Evolutionary conservation across 1,140 invertebrate genomes (phyloP).

Genomic region (Lepeophtheirus salmonis): DNA sequence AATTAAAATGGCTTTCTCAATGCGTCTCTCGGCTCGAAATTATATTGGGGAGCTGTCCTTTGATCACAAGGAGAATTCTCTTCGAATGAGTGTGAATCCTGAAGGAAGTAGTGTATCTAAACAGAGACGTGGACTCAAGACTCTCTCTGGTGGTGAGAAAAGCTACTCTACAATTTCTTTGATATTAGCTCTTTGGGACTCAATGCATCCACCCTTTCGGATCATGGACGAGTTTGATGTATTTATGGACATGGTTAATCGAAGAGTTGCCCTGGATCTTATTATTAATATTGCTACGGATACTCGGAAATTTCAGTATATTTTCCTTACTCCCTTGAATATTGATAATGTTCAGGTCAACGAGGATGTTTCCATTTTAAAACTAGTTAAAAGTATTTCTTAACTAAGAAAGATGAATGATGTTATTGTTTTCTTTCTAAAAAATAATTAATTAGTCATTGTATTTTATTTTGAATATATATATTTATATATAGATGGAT

Average conservation of each 20-base stretch:
- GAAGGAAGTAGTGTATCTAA: conserved; percentile 22
- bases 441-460: too few species aligned
- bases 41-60: conserved; percentile 28
- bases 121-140: conserved; percentile 34
- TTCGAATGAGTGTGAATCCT: conserved; percentile 4
- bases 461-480: too few species aligned
- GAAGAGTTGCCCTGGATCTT: conserved; percentile 19
- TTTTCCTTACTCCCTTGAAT: conserved; percentile 22
- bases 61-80: conserved; percentile 23
- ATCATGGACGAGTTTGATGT: conserved; percentile 97
- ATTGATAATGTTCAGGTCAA: conserved; percentile 12
- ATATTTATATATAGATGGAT: too few species aligned
- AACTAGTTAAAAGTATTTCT: conserved; percentile 9
- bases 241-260: conserved; percentile 45
- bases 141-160: conserved; percentile 80
- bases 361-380: conserved; percentile 8
- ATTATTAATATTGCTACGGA: conserved; percentile 20
- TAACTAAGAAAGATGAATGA: background rate
- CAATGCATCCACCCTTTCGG: conserved; percentile 67
- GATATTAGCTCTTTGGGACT: conserved; percentile 78
- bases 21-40: conserved; percentile 25
- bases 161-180: conserved; percentile 87
- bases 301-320: conserved; percentile 20
- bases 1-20: conserved; percentile 26
- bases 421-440: too few species aligned